Evolutionary conservation across 2,113 vertebrate genomes (phyloP), one percentile per base, ranked within the genome.

Genomic region (Lethenteron camtschaticum): DNA sequence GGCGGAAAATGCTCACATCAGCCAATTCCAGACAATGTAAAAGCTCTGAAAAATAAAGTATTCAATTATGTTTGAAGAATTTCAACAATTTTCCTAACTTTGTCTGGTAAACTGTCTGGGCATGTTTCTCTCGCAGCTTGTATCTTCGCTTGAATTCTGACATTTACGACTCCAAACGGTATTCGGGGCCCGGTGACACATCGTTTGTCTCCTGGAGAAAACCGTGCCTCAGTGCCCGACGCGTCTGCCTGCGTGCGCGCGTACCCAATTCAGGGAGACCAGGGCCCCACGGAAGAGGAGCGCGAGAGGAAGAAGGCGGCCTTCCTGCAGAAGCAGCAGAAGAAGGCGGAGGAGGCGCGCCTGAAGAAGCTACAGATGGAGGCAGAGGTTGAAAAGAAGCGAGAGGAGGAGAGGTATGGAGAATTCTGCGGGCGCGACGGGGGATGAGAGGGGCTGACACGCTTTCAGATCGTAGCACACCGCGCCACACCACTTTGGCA

Each of bases 381-480:
- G 73, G 82, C 85, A 1, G 94, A 96, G 73, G 73, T 78, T 75
- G 89, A 88, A 73, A 80, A 87, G 68, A 88, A 85, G 79, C 96
- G 94, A 74, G 94, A 95, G 75, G 86, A 87, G 72, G 80, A 89
- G 60, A 86, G 89, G 94, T 95, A 76, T 75, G 73, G 72, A 41
- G 13, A 20, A n/a, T 12, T 69, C 1, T 14, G 41, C 41, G 41
- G 6, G 41, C 41, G 41, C 41, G 41, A 41, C 41, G 6, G 41
- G 41, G 41, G 41, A 41, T 41, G 24, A 41, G 41, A 41, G 6
- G 41, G 41, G 41, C 41, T 41, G 41, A 41, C 41, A 41, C 41
- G 41, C 41, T 41, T 41, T 41, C 6, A 41, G 41, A 41, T 7
- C 41, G 6, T 41, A 41, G 41, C 41, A 7, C 41, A 41, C 41